Evolutionary conservation across 2,888 invertebrate genomes (phyloP), one percentile per base, ranked within the genome.

Genomic region (Drymonia ruficornis): DNA sequence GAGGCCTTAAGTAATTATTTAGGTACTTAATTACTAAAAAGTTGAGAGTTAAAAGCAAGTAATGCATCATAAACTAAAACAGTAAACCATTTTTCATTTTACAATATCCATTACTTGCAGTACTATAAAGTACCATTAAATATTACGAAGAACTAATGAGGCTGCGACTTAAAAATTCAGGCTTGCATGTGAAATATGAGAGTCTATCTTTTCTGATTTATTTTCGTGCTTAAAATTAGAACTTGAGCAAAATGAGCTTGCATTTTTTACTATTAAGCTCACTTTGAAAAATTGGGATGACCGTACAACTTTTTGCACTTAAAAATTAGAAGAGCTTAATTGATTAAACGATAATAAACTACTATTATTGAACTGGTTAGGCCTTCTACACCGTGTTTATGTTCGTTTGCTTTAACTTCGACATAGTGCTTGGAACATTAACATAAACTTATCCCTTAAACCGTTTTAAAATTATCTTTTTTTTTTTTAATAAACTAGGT

Each of bases 121-220:
- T 16, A 23, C 43, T 43, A 43, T 19, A 43, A 13, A 43, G 1
- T 13, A 43, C 43, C 6, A 19, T 19, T 18, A 43, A 43, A 43
- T 43, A 43, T 43, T 43, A 11, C 19, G 12, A 43, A 12, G 12
- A 19, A 43, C 11, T 43, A 19, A 19, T 43, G 19, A 43, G 43
- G 19, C 12, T 16, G 13, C 2, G 18, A 43, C 19, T 19, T 43
- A 43, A 23, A 43, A 43, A 19, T 43, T 43, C 18, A 43, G 18
- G 43, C 43, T 19, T 40, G 40, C 40, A 43, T 43, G 13, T 43
- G 19, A 43, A 43, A 43, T 19, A 43, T 19, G 18, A n/a, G 38
- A 15, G 43, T 43, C 19, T 19, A 43, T 43, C 43, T 43, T 43
- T 19, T 19, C 5, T 43, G 43, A 43, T 43, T 43, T 43, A 43